Conservation (phyloP, 2,888 invertebrate species). For the Camponotus fellah region DNA sequence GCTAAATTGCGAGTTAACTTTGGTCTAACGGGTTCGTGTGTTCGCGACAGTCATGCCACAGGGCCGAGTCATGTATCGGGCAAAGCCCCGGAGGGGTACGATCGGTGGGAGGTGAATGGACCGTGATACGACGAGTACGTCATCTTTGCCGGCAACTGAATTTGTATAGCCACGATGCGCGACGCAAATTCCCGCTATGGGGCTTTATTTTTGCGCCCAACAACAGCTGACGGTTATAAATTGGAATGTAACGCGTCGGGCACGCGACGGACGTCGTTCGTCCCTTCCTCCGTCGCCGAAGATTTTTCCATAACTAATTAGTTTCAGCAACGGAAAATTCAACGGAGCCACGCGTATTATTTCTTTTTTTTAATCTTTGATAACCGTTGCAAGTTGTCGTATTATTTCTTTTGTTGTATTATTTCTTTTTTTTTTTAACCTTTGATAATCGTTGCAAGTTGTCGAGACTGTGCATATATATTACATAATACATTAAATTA, state of each 20-base stretch:
- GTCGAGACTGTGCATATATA: not conserved
- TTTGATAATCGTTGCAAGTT: not conserved
- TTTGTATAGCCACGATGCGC: constrained; percentile 51
- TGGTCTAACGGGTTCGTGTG: constrained; percentile 76
- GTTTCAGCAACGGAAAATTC: constrained; percentile 27
- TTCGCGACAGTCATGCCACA: constrained; percentile 79
- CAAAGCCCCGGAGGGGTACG: constrained; percentile 59
- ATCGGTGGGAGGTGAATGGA: constrained; percentile 60
- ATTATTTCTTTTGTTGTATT: not conserved
- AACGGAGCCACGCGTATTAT: not conserved
- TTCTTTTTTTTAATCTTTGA: not conserved
- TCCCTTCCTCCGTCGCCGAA: constrained; percentile 35
- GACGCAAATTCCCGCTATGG: constrained; percentile 59
- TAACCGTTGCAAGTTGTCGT: not conserved
- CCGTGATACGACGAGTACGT: constrained; percentile 65
- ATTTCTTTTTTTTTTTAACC: not conserved
- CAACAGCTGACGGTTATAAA: constrained; percentile 79
- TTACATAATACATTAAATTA: not conserved
- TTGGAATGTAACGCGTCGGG: constrained; percentile 78
- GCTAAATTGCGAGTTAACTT: constrained; percentile 80
- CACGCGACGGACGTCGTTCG: constrained; percentile 62
- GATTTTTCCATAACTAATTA: constrained; percentile 36
- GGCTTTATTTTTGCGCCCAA: constrained; percentile 77
- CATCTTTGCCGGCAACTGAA: constrained; percentile 59
- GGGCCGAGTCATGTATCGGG: constrained; percentile 74